Conservation (phyloP, 2,797 vertebrate genomes). For the Serranus cabrilla region DNA sequence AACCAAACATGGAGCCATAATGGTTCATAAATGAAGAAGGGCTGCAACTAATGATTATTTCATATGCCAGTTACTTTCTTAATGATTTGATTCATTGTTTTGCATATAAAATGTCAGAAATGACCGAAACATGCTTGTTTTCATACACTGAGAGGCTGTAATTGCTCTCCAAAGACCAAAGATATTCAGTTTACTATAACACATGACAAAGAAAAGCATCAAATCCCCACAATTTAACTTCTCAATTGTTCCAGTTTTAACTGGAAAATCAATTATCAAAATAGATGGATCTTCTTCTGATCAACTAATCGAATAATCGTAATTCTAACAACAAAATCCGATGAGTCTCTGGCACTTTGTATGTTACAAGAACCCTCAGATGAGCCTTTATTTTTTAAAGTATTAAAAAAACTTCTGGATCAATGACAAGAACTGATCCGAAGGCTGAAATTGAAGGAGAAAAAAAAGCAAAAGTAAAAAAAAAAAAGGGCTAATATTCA, state of each 20-base stretch:
- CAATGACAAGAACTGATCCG: slow-evolving; percentile 23
- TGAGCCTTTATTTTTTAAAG: not conserved
- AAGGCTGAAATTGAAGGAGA: slow-evolving; percentile 48
- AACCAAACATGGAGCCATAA: slow-evolving; percentile 8
- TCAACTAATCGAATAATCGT: rapidly evolving
- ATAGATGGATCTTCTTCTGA: not conserved
- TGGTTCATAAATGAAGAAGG: not conserved
- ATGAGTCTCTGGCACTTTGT: not conserved
- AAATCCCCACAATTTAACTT: no score
- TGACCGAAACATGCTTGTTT: not conserved
- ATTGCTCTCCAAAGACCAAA: not conserved
- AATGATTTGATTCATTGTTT: not conserved
- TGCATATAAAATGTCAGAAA: not conserved
- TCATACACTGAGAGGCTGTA: not conserved
- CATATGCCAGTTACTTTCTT: not conserved
- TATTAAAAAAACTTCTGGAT: slow-evolving; percentile 22
- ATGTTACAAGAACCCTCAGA: not conserved
- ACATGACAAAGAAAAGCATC: not conserved
- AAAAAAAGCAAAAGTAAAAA: slow-evolving; percentile 7
- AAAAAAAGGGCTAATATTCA: slow-evolving; percentile 38
- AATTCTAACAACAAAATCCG: not conserved
- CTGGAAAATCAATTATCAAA: not conserved
- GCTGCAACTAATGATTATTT: not conserved
- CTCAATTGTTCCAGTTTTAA: no score
- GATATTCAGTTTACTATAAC: not conserved